A percentile compares a stretch with the other conserved stretches of the same genome.
Evolutionary conservation across 2,113 vertebrate genomes (phyloP).

Genomic region (Andinoacara biseriatus): DNA sequence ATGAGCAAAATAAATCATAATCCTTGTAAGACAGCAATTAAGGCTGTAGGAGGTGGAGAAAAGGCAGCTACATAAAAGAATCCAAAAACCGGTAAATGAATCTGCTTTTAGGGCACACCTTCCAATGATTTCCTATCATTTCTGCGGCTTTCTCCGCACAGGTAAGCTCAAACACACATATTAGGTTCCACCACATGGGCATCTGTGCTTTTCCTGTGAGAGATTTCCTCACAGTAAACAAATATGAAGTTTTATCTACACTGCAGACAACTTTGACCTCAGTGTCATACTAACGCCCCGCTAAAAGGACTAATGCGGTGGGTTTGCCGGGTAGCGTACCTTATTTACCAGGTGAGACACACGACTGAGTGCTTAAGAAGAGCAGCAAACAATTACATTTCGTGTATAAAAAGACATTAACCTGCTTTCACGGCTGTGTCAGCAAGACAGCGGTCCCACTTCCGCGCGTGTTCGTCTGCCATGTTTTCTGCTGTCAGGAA

Average conservation of each 20-base stretch:
- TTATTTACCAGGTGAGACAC: not conserved
- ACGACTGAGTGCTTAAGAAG: rapidly evolving
- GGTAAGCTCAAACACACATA: not conserved
- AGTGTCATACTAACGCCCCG: not conserved
- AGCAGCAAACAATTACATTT: not conserved
- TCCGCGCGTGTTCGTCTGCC: conserved; percentile 88
- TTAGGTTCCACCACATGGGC: not conserved
- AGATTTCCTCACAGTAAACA: not conserved
- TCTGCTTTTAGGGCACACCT: not conserved
- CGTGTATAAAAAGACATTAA: conserved; percentile 53
- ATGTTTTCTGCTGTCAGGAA: conserved; percentile 73
- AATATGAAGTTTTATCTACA: not conserved
- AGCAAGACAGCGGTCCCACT: conserved; percentile 93
- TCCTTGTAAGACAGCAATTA: not conserved
- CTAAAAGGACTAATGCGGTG: not conserved
- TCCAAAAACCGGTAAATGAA: not conserved
- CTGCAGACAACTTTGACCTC: conserved; percentile 36
- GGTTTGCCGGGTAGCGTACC: not conserved
- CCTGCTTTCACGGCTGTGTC: conserved; percentile 90
- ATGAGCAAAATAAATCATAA: not conserved
- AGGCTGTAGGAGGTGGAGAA: not conserved
- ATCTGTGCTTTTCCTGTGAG: not conserved
- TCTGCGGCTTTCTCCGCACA: not conserved
- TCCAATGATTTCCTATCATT: not conserved
- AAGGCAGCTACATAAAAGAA: not conserved